Base-by-base conservation (phyloP, 2,888 invertebrate species). In the Tryphoninae sp. region DNA sequence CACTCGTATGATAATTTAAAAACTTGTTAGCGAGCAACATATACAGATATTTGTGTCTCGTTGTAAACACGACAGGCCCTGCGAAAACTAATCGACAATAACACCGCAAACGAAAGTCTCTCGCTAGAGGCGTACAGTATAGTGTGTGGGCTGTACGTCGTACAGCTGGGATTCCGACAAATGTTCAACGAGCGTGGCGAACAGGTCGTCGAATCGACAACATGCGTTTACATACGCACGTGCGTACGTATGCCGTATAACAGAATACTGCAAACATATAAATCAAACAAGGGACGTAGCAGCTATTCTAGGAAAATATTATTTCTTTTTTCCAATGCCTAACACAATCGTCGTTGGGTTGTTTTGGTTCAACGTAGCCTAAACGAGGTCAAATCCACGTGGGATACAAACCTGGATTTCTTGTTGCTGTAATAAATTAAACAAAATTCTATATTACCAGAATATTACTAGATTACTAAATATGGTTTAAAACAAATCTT, bases 101-200 rank as follows among this genome's bases (percentile, higher is more conserved):
- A 42, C 55, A 45, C 45, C 7, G 74, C 64, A 22, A 55, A 55
- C 26, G 58, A 75, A 75, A 75, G 74, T 64, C 49, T 67, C 45
- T n/a, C 45, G n/a, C 9, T 45, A 45, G 9, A 45, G 9, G 2
- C 13, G 13, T 13, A 45, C 45, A 13, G 9, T 45, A 45, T 45
- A 45, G 9, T 45, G 45, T 45, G 45, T 45, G 7, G 45, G 45
- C 13, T 22, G n/a, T 45, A 45, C 45, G 1, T 13, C 45, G 9
- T 13, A 45, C 45, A 45, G 45, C 13, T 45, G 13, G 3, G 13
- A 45, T 45, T 45, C 45, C 11, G 19, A 51, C 49, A 23, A 49
- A 51, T 62, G 59, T 61, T 61, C 61, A 45, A 68, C 51, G 45
- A 42, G 67, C 26, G 33, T 40, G 61, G 33, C 58, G 23, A 16